phyloP scores from a whole-genome alignment of 2,888 invertebrate species.

The Antheraea yamamai region DNA sequence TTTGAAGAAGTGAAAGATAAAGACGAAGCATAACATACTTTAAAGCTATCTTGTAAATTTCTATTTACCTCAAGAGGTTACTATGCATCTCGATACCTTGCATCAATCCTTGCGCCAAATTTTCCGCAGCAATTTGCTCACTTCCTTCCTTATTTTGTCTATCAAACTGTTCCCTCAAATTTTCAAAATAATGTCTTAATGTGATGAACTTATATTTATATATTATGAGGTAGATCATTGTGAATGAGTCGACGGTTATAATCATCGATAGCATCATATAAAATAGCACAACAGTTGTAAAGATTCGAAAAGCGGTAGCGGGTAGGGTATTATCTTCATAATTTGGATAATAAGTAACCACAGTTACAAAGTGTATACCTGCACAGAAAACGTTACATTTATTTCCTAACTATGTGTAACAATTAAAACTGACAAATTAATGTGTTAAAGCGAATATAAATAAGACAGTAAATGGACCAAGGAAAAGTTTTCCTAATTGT shows the following conservation, averaged over 20 bases:
- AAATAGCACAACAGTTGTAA: constrained; percentile 50
- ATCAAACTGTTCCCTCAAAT: constrained; percentile 50
- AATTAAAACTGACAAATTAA: background rate
- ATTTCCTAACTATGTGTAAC: background rate
- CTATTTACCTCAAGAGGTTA: constrained; percentile 56
- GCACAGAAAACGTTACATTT: constrained; percentile 24
- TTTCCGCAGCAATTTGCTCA: constrained; percentile 45
- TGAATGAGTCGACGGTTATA: constrained; percentile 57
- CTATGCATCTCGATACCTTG: constrained; percentile 70
- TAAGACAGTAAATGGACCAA: too few species aligned
- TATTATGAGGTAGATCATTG: constrained; percentile 63
- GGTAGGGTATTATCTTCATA: constrained; percentile 52
- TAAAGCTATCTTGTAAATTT: background rate
- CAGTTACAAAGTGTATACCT: constrained; percentile 67
- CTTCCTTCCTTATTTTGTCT: constrained; percentile 41
- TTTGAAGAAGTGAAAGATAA: background rate
- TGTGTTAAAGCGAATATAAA: too few species aligned
- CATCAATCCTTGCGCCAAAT: constrained; percentile 51
- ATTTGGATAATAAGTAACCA: constrained; percentile 67
- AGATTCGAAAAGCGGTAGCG: constrained; percentile 50
- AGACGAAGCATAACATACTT: background rate
- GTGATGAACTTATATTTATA: constrained; percentile 73
- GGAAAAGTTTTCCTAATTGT: too few species aligned
- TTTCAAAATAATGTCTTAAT: constrained; percentile 61
- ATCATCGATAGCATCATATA: constrained; percentile 65